Evolutionary conservation across 2,113 vertebrate genomes (phyloP).

Genomic region (Puffinus mauretanicus): DNA sequence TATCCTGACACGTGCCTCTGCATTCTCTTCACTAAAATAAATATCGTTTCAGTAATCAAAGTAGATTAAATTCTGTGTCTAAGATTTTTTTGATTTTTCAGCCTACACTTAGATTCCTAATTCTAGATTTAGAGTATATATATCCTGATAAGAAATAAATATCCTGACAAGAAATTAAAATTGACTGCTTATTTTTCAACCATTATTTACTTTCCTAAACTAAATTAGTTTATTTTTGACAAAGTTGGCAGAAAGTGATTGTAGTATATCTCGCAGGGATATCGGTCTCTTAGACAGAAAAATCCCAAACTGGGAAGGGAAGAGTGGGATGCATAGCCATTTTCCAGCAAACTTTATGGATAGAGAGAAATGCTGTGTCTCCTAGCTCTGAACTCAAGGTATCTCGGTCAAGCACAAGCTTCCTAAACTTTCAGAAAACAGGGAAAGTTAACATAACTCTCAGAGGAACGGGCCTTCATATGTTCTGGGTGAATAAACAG

Average conservation of each 20-base stretch:
- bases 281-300: background rate
- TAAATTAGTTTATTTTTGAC: background rate
- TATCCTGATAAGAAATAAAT: background rate
- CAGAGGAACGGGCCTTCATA: background rate
- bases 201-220: background rate
- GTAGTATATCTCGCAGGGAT: background rate
- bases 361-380: background rate
- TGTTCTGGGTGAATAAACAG: constrained; percentile 49
- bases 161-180: background rate
- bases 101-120: background rate
- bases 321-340: too few relatives aligned
- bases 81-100: background rate
- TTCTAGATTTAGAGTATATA: background rate
- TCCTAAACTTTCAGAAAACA: constrained; percentile 25
- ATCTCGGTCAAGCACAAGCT: constrained; percentile 25
- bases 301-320: background rate
- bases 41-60: background rate
- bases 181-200: rapidly evolving
- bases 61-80: background rate
- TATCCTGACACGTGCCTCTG: background rate
- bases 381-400: background rate
- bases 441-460: background rate
- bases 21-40: background rate
- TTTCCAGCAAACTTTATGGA: background rate
- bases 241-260: background rate